Percentiles rank a stretch among this genome's conserved stretches.
Evolutionary conservation across 1,140 invertebrate species (phyloP).

Genomic region (Cydia splendana): DNA sequence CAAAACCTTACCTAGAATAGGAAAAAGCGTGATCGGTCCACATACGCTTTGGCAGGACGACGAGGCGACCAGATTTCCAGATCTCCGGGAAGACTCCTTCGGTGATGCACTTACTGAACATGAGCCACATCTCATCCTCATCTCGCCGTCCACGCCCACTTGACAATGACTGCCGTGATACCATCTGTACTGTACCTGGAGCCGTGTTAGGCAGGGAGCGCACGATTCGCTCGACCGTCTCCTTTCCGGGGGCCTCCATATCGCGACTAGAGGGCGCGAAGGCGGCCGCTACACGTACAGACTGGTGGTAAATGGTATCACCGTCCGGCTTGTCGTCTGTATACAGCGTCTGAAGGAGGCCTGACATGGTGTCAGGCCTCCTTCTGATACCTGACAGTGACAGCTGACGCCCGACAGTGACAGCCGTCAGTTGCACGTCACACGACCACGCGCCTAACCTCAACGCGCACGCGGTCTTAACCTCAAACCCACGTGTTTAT

Average conservation of each 20-base stretch:
- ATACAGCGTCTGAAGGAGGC: constrained; percentile 19
- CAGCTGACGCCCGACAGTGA: too few species aligned
- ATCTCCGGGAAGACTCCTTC: constrained; percentile 52
- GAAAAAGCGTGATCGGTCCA: constrained; percentile 67
- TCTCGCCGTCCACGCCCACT: constrained; percentile 34
- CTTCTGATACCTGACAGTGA: too few species aligned
- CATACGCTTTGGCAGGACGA: constrained; percentile 60
- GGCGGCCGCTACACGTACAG: constrained; percentile 17
- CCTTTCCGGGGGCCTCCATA: neutral
- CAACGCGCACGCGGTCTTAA: too few species aligned
- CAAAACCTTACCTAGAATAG: constrained; percentile 61
- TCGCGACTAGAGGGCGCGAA: neutral
- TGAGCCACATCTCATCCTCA: constrained; percentile 26
- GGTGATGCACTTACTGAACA: constrained; percentile 47
- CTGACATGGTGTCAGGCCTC: constrained; percentile 19
- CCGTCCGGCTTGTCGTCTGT: constrained; percentile 32
- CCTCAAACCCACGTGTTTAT: too few species aligned
- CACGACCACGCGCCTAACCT: too few species aligned
- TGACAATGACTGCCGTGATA: constrained; percentile 43
- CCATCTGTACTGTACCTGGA: constrained; percentile 53
- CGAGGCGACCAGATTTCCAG: constrained; percentile 64
- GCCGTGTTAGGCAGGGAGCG: constrained; percentile 46
- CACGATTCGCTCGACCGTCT: constrained; percentile 4
- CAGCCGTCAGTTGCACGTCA: too few species aligned
- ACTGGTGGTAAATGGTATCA: constrained; percentile 25